Conservation (phyloP, 2,888 invertebrate genomes). For the Epinotia demarniana region DNA sequence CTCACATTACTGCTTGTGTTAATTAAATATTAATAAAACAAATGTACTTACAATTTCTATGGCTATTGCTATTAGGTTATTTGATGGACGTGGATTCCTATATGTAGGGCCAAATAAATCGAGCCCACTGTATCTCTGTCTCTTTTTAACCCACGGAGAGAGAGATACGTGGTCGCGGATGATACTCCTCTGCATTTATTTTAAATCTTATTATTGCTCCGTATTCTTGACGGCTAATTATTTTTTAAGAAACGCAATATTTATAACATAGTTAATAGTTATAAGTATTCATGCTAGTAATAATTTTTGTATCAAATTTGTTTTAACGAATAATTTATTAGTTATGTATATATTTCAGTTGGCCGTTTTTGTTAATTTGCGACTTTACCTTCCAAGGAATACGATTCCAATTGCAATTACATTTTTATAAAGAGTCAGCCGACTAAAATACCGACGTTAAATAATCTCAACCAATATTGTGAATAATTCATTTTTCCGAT, state of each 20-base stretch:
- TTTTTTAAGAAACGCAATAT: slow-evolving; percentile 7
- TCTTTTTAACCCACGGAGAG: too few species aligned
- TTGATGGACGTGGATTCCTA: too few species aligned
- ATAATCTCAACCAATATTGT: not conserved
- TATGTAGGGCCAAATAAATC: too few species aligned
- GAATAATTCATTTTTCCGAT: not conserved
- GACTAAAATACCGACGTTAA: too few species aligned
- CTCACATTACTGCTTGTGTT: not conserved
- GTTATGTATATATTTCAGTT: not conserved
- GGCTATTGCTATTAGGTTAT: not conserved
- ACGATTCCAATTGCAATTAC: too few species aligned
- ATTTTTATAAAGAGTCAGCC: too few species aligned
- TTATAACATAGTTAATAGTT: not conserved
- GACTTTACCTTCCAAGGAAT: too few species aligned
- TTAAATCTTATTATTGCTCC: not conserved
- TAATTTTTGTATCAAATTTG: not conserved
- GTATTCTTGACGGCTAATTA: not conserved
- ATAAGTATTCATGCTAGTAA: slow-evolving; percentile 6
- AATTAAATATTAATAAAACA: not conserved
- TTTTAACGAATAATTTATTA: not conserved
- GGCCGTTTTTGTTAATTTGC: too few species aligned
- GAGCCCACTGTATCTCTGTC: too few species aligned
- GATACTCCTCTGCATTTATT: not conserved
- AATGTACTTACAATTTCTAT: slow-evolving; percentile 1
- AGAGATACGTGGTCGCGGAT: too few species aligned